These are phyloP conservation scores for Papilio polyxenes DNA, from an alignment of 1,140 invertebrate genomes.

Conservation along the genomic window DNA sequence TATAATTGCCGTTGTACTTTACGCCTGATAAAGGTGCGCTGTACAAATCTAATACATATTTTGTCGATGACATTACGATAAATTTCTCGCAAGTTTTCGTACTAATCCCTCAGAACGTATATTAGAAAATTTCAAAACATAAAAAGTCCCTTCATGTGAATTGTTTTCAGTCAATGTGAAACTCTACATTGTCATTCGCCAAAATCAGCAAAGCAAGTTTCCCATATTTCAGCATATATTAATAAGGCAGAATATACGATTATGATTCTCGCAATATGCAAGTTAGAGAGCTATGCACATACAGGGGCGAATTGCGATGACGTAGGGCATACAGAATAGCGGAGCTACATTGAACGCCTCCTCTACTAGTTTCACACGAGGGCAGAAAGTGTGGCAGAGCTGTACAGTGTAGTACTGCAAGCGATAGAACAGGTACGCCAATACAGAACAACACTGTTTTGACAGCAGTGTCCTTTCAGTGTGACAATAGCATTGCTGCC, in stretches of 20 bases:
- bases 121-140: too few relatives aligned
- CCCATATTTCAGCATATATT: background rate
- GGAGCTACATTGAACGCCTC: background rate
- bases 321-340: background rate
- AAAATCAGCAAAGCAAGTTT: background rate
- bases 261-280: slow-evolving; percentile 15
- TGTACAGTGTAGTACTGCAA: background rate
- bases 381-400: background rate
- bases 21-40: too few relatives aligned
- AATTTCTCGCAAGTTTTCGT: too few relatives aligned
- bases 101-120: too few relatives aligned
- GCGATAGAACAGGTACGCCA: background rate
- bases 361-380: background rate
- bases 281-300: slow-evolving; percentile 17
- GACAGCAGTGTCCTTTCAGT: too few relatives aligned
- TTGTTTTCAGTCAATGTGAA: too few relatives aligned
- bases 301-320: slow-evolving; percentile 12
- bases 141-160: too few relatives aligned
- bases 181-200: background rate
- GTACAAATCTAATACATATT: too few relatives aligned
- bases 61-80: too few relatives aligned
- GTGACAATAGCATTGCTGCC: background rate
- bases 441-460: background rate
- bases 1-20: too few relatives aligned
- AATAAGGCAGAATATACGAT: background rate